phyloP scores from a whole-genome alignment of 2,797 vertebrate species.

The Gephyroberyx darwinii region DNA sequence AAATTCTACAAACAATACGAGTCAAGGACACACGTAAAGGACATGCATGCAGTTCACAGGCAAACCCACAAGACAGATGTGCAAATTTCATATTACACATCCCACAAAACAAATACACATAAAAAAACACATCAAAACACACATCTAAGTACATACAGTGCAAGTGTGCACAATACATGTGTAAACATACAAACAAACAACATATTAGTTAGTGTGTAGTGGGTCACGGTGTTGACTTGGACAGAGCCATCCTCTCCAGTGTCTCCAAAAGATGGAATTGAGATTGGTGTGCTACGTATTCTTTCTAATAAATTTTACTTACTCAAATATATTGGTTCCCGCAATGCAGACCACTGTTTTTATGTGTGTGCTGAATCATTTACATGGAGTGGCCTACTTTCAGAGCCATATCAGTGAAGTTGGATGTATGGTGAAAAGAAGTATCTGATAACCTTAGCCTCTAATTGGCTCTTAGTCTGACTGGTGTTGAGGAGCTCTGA shows the following conservation, averaged over 20 bases:
- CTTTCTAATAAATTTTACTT: slow-evolving; percentile 9
- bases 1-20: slow-evolving; percentile 21
- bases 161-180: slow-evolving; percentile 15
- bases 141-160: slow-evolving; percentile 20
- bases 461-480: slow-evolving; percentile 2
- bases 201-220: slow-evolving; percentile 46
- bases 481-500: slow-evolving; percentile 35
- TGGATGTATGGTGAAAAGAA: slow-evolving; percentile 24
- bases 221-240: slow-evolving; percentile 58
- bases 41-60: not conserved
- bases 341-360: slow-evolving; percentile 17
- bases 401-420: slow-evolving; percentile 4
- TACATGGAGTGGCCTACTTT: slow-evolving; percentile 30
- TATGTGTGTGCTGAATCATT: slow-evolving; percentile 39
- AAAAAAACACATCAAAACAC: slow-evolving; percentile 30
- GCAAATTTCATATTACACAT: slow-evolving; percentile 11
- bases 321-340: slow-evolving; percentile 30
- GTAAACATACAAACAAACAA: slow-evolving; percentile 34
- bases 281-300: not conserved
- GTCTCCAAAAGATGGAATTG: slow-evolving; percentile 10
- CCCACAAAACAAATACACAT: slow-evolving; percentile 21
- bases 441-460: slow-evolving; percentile 26
- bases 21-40: slow-evolving; percentile 34
- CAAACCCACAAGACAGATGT: not conserved
- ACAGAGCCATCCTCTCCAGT: slow-evolving; percentile 43